Evolutionary conservation across 2,888 invertebrate species (phyloP).

Genomic region (Cosmia pyralina): DNA sequence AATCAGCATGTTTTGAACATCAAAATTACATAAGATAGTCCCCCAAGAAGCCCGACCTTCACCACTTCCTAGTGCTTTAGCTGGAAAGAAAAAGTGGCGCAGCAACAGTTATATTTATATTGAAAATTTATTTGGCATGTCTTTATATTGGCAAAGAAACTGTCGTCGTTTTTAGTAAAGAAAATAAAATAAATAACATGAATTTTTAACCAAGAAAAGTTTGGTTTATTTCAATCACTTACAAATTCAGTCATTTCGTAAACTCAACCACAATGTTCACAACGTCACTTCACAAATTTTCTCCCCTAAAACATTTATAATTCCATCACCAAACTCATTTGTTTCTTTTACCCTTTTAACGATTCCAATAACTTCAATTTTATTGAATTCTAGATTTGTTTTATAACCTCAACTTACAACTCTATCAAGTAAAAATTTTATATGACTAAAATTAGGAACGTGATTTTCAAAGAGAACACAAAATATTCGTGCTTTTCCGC

Average conservation of each 20-base stretch:
- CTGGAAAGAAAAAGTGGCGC: not conserved
- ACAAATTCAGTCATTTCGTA: slow-evolving; percentile 39
- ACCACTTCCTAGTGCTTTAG: not conserved
- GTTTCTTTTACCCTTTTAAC: not conserved
- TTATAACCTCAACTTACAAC: slow-evolving; percentile 6
- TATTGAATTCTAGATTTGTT: slow-evolving; percentile 25
- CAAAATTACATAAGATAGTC: not conserved
- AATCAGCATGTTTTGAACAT: too few relatives aligned
- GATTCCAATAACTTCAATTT: not conserved
- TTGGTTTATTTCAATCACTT: slow-evolving; percentile 22
- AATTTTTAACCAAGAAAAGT: too few relatives aligned
- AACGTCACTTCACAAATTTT: slow-evolving; percentile 3
- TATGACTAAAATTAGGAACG: not conserved
- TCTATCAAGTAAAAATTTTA: slow-evolving; percentile 17
- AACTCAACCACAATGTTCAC: not conserved
- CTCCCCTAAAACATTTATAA: not conserved
- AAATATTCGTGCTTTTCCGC: slow-evolving; percentile 20
- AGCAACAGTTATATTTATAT: too few relatives aligned
- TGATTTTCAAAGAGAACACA: slow-evolving; percentile 3
- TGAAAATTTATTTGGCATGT: too few relatives aligned
- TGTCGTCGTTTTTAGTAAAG: too few relatives aligned
- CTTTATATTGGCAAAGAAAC: too few relatives aligned
- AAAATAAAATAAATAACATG: too few relatives aligned
- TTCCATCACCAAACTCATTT: not conserved
- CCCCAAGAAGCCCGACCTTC: not conserved